A percentile compares a stretch with the other conserved stretches of the same genome.
These are phyloP conservation scores for Hippopotamus amphibius DNA, from an alignment of 2,113 vertebrate genomes.

Conservation along the genomic window DNA sequence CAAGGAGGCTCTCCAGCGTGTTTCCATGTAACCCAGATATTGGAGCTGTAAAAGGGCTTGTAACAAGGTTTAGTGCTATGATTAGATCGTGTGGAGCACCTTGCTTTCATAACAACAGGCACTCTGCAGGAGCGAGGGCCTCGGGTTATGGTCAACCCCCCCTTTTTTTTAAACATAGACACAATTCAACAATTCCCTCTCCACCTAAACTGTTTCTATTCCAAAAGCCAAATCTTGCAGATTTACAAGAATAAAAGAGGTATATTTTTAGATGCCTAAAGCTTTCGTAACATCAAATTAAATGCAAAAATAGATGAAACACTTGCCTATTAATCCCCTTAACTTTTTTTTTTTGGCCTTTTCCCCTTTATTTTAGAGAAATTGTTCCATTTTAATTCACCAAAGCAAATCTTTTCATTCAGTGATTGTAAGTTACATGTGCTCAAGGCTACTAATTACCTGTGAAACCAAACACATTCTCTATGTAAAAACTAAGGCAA, in stretches of 20 bases:
- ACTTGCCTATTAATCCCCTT: constrained; percentile 76
- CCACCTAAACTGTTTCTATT: constrained; percentile 70
- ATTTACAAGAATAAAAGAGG: constrained; percentile 71
- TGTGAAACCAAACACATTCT: constrained; percentile 74
- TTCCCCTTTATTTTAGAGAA: constrained; percentile 74
- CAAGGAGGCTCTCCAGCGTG: constrained; percentile 88
- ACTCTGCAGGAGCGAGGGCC: constrained; percentile 84
- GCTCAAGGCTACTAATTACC: constrained; percentile 83
- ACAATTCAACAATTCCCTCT: constrained; percentile 73
- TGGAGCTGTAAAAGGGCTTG: constrained; percentile 90
- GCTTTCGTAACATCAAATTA: constrained; percentile 76
- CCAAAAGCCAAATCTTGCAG: constrained; percentile 72
- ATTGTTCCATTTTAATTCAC: constrained; percentile 83
- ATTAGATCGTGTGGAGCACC: constrained; percentile 90
- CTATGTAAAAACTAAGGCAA: constrained; percentile 51
- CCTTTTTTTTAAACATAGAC: constrained; percentile 56
- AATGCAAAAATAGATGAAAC: constrained; percentile 75
- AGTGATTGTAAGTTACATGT: constrained; percentile 74
- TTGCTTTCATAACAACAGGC: constrained; percentile 89
- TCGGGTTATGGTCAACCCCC: constrained; percentile 84
- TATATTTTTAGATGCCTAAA: constrained; percentile 76
- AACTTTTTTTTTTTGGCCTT: constrained; percentile 44
- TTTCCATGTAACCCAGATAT: constrained; percentile 91
- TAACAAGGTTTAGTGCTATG: constrained; percentile 91
- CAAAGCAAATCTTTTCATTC: constrained; percentile 78